Conservation (phyloP, 2,113 vertebrate species). For the Pontoporia blainvillei region DNA sequence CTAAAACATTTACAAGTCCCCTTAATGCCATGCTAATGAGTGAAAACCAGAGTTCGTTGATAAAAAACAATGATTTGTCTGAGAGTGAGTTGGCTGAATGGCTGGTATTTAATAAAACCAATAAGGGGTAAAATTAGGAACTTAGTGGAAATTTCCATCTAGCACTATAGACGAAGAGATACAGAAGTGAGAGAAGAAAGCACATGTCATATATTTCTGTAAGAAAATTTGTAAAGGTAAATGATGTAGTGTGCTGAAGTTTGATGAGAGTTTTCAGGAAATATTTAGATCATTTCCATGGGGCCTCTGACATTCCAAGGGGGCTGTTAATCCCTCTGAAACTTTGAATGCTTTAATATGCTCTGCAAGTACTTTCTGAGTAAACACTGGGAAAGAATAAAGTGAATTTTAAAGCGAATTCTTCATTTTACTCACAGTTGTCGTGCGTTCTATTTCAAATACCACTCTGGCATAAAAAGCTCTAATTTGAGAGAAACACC, state of each 20-base stretch:
- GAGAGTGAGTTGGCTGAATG: neutral
- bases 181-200: neutral
- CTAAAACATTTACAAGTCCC: neutral
- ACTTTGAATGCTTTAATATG: conserved; percentile 63
- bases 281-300: conserved; percentile 43
- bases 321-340: conserved; percentile 27
- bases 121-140: neutral
- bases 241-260: neutral
- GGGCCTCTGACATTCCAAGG: neutral
- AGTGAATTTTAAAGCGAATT: conserved; percentile 62
- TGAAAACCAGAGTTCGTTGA: conserved; percentile 22
- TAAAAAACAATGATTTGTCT: conserved; percentile 31
- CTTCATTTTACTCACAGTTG: conserved; percentile 58
- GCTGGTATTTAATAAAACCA: conserved; percentile 13
- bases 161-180: neutral
- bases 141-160: conserved; percentile 10
- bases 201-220: neutral
- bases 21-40: neutral
- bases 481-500: conserved; percentile 63
- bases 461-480: conserved; percentile 50
- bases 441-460: conserved; percentile 53
- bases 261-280: neutral
- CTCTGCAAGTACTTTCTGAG: conserved; percentile 57
- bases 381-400: conserved; percentile 56
- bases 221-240: neutral